Evolutionary conservation across 2,113 vertebrate genomes (phyloP).

Genomic region (Rhipidura dahli): DNA sequence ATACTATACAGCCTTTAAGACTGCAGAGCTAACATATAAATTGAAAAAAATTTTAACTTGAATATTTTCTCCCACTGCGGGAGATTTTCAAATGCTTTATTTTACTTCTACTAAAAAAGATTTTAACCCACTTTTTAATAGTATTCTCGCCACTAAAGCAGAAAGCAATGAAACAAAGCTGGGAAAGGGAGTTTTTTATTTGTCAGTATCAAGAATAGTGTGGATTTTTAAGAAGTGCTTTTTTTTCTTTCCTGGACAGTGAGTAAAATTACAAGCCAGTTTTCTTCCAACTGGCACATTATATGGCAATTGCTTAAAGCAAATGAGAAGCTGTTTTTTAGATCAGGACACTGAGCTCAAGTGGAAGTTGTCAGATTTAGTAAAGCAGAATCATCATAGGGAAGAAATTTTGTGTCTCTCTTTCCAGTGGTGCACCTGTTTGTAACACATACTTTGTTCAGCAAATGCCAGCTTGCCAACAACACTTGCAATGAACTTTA

Average conservation of each 20-base stretch:
- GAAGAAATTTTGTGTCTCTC: constrained; percentile 57
- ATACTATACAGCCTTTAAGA: background rate
- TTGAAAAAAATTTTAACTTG: background rate
- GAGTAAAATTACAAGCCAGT: constrained; percentile 40
- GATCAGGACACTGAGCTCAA: constrained; percentile 29
- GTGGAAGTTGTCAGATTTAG: constrained; percentile 65
- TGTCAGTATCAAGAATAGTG: background rate
- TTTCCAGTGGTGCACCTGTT: constrained; percentile 68
- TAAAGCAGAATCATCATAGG: constrained; percentile 48
- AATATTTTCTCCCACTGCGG: background rate
- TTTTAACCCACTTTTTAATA: background rate
- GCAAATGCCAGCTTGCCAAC: constrained; percentile 52
- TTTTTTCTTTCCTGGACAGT: background rate
- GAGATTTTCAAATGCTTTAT: background rate
- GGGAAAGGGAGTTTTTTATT: background rate
- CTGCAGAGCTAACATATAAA: background rate
- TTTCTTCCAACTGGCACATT: background rate
- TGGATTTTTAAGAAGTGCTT: background rate
- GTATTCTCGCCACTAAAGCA: background rate
- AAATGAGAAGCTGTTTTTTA: constrained; percentile 45
- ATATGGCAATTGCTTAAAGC: constrained; percentile 39
- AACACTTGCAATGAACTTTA: constrained; percentile 69
- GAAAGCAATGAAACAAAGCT: background rate
- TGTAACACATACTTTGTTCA: constrained; percentile 37
- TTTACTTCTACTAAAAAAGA: background rate